A percentile compares a stretch with the other conserved stretches of the same genome.
Conservation (phyloP, 2,888 invertebrate species). For the Carterocephalus palaemon region DNA sequence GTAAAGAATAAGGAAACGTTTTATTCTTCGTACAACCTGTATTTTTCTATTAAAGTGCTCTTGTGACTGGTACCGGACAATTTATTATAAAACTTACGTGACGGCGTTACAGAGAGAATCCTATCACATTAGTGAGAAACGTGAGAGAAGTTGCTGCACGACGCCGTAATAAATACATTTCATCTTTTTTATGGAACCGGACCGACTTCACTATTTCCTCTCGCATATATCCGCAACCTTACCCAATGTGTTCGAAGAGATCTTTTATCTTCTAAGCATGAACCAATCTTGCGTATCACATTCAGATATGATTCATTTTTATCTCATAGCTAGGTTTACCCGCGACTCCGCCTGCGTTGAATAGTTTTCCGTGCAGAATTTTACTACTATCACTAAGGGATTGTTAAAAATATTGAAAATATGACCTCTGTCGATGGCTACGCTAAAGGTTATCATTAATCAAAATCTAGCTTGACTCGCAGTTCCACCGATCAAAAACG, state of each 20-base stretch:
- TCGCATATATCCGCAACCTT: conserved; percentile 6
- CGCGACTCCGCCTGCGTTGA: too few relatives aligned
- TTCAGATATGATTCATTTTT: conserved; percentile 7
- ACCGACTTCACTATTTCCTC: conserved; percentile 8
- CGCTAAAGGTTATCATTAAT: too few relatives aligned
- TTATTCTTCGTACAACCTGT: too few relatives aligned
- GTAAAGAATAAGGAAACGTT: too few relatives aligned
- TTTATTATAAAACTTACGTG: conserved; percentile 20
- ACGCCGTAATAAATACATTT: conserved; percentile 12
- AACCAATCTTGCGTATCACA: not conserved
- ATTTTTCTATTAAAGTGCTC: too few relatives aligned
- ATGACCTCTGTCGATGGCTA: too few relatives aligned
- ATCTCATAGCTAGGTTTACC: too few relatives aligned
- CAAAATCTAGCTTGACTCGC: too few relatives aligned
- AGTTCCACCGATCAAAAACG: too few relatives aligned
- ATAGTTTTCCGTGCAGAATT: too few relatives aligned
- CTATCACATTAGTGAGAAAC: conserved; percentile 16
- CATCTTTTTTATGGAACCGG: conserved; percentile 15
- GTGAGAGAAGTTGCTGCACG: conserved; percentile 18
- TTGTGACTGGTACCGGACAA: conserved; percentile 1
- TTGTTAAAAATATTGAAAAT: too few relatives aligned
- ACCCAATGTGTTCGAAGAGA: not conserved
- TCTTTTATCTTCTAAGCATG: not conserved
- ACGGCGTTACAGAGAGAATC: conserved; percentile 8
- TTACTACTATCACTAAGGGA: too few relatives aligned